phyloP scores from a whole-genome alignment of 2,113 vertebrate genomes.

The Podarcis cretensis region DNA sequence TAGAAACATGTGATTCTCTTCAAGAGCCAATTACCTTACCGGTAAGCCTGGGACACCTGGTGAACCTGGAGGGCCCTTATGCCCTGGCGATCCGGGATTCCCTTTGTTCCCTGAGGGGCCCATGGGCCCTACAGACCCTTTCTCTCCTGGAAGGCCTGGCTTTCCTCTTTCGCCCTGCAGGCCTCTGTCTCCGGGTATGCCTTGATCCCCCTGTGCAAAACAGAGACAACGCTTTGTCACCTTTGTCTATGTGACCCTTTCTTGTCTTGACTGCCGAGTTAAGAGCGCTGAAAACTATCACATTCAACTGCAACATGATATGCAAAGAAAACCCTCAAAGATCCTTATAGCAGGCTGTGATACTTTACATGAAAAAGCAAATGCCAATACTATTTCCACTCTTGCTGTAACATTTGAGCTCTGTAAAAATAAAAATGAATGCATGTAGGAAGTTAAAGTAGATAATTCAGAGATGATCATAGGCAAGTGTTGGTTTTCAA shows the following conservation, averaged over 20 bases:
- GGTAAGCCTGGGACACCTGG: slow-evolving; percentile 44
- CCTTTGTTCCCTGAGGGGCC: slow-evolving; percentile 87
- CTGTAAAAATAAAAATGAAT: neutral
- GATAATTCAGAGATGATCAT: neutral
- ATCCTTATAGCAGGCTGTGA: slow-evolving; percentile 14
- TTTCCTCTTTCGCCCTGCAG: slow-evolving; percentile 92
- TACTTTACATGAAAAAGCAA: neutral
- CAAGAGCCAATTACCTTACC: slow-evolving; percentile 72
- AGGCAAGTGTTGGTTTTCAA: neutral
- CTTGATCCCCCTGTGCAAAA: slow-evolving; percentile 88
- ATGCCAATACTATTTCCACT: neutral
- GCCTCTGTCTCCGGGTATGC: slow-evolving; percentile 92
- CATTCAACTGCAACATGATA: neutral
- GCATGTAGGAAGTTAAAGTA: neutral
- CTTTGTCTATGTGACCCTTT: neutral
- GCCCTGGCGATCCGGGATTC: slow-evolving; percentile 80
- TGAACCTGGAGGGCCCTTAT: slow-evolving; percentile 77
- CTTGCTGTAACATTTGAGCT: neutral
- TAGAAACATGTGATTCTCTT: neutral
- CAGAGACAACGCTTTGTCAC: slow-evolving; percentile 1
- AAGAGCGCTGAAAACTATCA: slow-evolving; percentile 5
- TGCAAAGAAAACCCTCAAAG: neutral
- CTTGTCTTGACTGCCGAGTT: neutral
- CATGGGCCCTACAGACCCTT: slow-evolving; percentile 78
- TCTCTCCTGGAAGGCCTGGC: slow-evolving; percentile 79